A percentile compares a stretch with the other conserved stretches of the same genome.
Evolutionary conservation across 2,888 invertebrate species (phyloP).

Genomic region (Drosophila setosimentum): DNA sequence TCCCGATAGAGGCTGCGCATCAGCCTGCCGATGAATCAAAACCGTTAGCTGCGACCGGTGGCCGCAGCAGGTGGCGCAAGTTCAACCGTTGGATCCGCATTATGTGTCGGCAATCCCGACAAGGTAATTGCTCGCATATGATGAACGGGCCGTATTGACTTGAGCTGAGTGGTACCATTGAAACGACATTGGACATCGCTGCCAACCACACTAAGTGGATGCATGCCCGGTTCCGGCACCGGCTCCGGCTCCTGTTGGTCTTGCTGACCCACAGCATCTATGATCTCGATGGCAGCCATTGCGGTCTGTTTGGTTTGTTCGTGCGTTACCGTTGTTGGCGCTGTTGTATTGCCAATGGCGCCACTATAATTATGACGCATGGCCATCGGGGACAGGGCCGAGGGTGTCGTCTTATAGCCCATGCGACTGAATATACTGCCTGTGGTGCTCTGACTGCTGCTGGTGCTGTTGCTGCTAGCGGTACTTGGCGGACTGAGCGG

Average conservation of each 20-base stretch:
- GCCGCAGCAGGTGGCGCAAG: conserved; percentile 41
- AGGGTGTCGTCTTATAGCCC: conserved; percentile 82
- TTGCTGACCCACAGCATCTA: conserved; percentile 11
- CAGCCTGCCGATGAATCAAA: conserved; percentile 84
- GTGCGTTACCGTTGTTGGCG: conserved; percentile 34
- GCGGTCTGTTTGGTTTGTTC: conserved; percentile 45
- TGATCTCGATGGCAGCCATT: conserved; percentile 26
- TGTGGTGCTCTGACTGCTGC: conserved; percentile 53
- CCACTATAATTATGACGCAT: conserved; percentile 62
- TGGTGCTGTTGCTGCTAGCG: conserved; percentile 73
- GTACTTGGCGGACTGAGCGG: conserved; percentile 87
- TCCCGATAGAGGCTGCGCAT: conserved; percentile 78
- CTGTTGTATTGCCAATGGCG: conserved; percentile 55
- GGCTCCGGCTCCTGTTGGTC: conserved; percentile 26
- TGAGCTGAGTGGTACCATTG: conserved; percentile 92
- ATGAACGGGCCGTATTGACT: conserved; percentile 88
- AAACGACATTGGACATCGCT: conserved; percentile 92
- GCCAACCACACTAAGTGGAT: conserved; percentile 90
- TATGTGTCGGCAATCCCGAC: conserved; percentile 39
- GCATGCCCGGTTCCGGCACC: conserved; percentile 84
- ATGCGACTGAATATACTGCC: conserved; percentile 83
- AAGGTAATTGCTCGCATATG: conserved; percentile 80
- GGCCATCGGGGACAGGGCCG: conserved; percentile 77
- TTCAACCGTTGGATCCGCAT: conserved; percentile 37
- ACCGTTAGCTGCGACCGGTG: conserved; percentile 84